These are phyloP conservation scores for Melinopterus prodromus DNA, from an alignment of 2,888 invertebrate species.

Conservation along the genomic window DNA sequence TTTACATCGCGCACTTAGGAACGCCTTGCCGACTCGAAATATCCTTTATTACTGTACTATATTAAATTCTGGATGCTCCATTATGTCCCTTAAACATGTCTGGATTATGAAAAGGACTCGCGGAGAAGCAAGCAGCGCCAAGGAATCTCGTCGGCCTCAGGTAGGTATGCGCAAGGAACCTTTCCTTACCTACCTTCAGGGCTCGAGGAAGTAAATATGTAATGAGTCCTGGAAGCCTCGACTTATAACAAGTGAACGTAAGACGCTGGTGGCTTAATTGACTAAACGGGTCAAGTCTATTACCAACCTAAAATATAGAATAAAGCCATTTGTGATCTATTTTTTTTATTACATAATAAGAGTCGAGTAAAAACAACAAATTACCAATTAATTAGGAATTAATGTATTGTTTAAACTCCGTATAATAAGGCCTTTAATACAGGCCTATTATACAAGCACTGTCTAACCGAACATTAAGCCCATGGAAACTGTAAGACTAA, in stretches of 20 bases:
- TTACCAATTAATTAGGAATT: too few relatives aligned
- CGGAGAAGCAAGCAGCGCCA: neutral
- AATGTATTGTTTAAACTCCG: too few relatives aligned
- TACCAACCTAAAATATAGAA: neutral
- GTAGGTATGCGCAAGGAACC: neutral
- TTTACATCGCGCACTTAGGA: neutral
- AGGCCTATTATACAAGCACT: too few relatives aligned
- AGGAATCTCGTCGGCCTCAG: neutral
- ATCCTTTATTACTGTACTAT: conserved; percentile 18
- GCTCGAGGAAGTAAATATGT: neutral
- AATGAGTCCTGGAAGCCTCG: neutral
- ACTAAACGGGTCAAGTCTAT: neutral
- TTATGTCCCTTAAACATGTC: conserved; percentile 12
- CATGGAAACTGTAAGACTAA: too few relatives aligned
- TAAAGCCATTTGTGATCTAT: neutral
- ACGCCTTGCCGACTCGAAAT: conserved; percentile 6
- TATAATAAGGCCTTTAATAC: too few relatives aligned
- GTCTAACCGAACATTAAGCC: too few relatives aligned
- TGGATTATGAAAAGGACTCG: neutral
- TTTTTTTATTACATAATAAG: too few relatives aligned
- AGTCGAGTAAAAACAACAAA: too few relatives aligned
- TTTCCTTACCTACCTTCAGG: neutral
- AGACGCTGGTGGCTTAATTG: neutral
- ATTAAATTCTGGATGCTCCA: conserved; percentile 23
- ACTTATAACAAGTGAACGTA: neutral